A percentile compares a stretch with the other conserved stretches of the same genome.
Conservation (phyloP, 2,797 vertebrate species). For the Taenioides sp. region DNA sequence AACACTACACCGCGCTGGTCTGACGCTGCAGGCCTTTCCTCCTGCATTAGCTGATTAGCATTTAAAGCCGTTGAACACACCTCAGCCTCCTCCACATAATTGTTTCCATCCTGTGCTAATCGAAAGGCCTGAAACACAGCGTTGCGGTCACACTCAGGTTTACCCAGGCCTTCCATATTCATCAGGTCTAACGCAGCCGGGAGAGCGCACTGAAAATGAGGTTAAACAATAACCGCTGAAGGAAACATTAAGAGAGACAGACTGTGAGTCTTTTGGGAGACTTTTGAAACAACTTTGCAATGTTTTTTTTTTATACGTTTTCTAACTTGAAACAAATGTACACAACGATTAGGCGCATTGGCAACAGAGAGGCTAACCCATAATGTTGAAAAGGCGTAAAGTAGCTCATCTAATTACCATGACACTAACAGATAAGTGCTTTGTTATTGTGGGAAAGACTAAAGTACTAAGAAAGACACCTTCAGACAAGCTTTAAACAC, state of each 20-base stretch:
- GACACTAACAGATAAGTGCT: too few relatives aligned
- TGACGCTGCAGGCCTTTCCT: constrained; percentile 59
- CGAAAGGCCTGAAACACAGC: constrained; percentile 71
- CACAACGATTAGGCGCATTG: too few relatives aligned
- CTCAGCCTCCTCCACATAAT: constrained; percentile 51
- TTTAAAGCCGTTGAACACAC: constrained; percentile 75
- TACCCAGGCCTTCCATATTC: constrained; percentile 57
- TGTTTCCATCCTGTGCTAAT: constrained; percentile 77
- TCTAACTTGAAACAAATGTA: too few relatives aligned
- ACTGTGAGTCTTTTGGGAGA: background rate
- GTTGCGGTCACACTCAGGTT: constrained; percentile 57
- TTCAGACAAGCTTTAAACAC: too few relatives aligned
- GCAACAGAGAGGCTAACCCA: too few relatives aligned
- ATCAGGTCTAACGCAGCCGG: constrained; percentile 55
- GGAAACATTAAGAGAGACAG: constrained; percentile 18
- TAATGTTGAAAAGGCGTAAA: too few relatives aligned
- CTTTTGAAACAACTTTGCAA: too few relatives aligned
- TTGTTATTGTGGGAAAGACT: too few relatives aligned
- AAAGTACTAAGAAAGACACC: too few relatives aligned
- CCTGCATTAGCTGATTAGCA: constrained; percentile 79
- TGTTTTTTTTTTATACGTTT: too few relatives aligned
- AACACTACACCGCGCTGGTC: background rate
- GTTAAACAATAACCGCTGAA: constrained; percentile 42
- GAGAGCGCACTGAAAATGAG: constrained; percentile 46
- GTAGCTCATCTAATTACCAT: too few relatives aligned